Base-by-base conservation (phyloP, 2,113 vertebrate genomes). In the Hepsetus odoe region DNA sequence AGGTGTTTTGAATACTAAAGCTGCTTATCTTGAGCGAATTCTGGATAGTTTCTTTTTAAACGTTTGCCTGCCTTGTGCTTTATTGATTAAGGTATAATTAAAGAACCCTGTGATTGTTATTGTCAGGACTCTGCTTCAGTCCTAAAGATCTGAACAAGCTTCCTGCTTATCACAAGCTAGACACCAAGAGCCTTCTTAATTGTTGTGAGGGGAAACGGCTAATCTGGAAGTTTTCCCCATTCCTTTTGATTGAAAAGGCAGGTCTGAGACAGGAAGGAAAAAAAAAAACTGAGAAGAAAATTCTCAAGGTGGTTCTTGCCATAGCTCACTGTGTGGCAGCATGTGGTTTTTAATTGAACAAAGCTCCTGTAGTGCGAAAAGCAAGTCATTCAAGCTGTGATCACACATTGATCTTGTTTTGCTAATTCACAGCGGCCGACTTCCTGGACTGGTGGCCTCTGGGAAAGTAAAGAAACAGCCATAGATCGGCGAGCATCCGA, bases 271-370 rank as follows among this genome's bases (percentile, higher is more conserved):
- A 8, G 46, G 20, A 18, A 42, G 3, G 1, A 42, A 8, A 18
- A 49, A 18, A 49, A 49, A 5, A 12, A 26, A 24, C 28, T 10
- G 10, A 5, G 18, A 5, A 32, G 40, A 38, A 24, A 16, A n/a
- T 7, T 5, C 40, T 51, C 22, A 0, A 16, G 10, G 22, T 51
- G 42, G 24, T 3, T 66, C 22, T 22, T 8, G 49, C 22, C 33
- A 6, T 76, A 9, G 61, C 74, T 11, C 18, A 8, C 28, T 22
- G n/a, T 9, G 42, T 4, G 22, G 59, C 58, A 32, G 42, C 24
- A 22, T 51, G 20, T 53, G 44, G 30, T 53, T 40, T 38, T 66
- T 65, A 53, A 53, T 74, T 44, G 18, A 61, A 38, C 42, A 35
- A 64, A 65, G 56, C 40, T 46, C 56, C 56, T 22, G 40, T 32